Evolutionary conservation across 2,797 vertebrate species (phyloP), one percentile per base, ranked within the genome.

Genomic region (Manis crassicaudata): DNA sequence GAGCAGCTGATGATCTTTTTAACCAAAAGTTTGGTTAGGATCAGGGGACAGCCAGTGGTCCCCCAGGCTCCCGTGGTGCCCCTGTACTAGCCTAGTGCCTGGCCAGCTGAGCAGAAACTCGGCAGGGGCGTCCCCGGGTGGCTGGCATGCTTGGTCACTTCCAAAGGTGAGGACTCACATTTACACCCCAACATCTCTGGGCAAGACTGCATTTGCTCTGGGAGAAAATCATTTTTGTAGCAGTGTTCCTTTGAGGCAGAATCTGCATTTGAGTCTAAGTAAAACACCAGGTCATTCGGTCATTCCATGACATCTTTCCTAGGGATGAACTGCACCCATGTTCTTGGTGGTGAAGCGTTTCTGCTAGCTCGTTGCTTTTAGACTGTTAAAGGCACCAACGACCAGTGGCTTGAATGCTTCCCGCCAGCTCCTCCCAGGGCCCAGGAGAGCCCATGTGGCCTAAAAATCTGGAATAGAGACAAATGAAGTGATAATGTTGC

Each of bases 261-360:
- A 7, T 6, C 14, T 27, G 58, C 52, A 0, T 35, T 54, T 12
- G 65, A 54, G 27, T 29, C 72, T 13, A 0, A 72, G 17, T 13
- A 43, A 85, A 70, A 46, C 10, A 0, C 20, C 1, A 17, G 10
- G 81, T 2, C 0, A 0, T 12, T 50, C 23, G 10, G 81, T 2
- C 0, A 0, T 12, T 50, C 23, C 2, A 1, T 4, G 32, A 18
- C 5, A 32, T 54, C 60, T 23, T 37, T 46, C 79, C 35, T 0
- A 7, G 0, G 21, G 13, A 23, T 7, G 35, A 5, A 16, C 0
- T 4, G 70, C 11, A 0, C 1, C 13, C 17, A 21, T 7, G 43
- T 56, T 37, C 37, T 43, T 12, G 32, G 3, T 6, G 25, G 25
- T 12, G 21, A 56, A 37, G 21, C 0, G 25, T 27, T n/a, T n/a